phyloP scores from a whole-genome alignment of 1,140 invertebrate species.

The Asbolus verrucosus region DNA sequence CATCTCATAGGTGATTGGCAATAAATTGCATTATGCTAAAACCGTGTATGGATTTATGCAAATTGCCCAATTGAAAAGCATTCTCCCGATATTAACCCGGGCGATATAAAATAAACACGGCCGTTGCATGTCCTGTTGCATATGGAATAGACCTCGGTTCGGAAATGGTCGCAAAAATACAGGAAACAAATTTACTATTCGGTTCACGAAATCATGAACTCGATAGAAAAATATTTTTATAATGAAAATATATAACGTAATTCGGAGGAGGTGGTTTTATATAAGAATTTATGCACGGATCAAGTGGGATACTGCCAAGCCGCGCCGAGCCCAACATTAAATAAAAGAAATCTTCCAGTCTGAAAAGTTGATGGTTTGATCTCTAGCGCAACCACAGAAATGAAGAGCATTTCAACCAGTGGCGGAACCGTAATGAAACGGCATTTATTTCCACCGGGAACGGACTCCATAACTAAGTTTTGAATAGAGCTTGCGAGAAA shows the following conservation, averaged over 20 bases:
- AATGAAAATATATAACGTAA: constrained; percentile 29
- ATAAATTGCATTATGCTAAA: constrained; percentile 5
- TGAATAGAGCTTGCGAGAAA: no score
- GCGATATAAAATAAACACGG: constrained; percentile 6
- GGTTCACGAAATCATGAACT: constrained; percentile 8
- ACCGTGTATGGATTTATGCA: constrained; percentile 26
- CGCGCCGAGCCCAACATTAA: not conserved
- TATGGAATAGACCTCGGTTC: no score
- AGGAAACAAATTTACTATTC: not conserved
- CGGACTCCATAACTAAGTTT: no score
- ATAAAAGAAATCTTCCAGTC: not conserved
- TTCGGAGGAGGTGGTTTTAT: constrained; percentile 7
- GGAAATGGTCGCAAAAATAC: not conserved
- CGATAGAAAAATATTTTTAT: constrained; percentile 14
- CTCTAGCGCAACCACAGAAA: no score
- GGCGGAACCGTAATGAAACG: no score
- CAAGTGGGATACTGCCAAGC: not conserved
- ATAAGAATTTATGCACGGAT: constrained; percentile 24
- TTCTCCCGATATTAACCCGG: constrained; percentile 5
- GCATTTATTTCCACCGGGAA: no score
- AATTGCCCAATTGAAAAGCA: constrained; percentile 22
- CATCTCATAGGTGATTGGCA: no score
- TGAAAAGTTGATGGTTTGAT: no score
- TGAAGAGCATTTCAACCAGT: no score
- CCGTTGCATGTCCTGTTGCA: not conserved